phyloP scores from a whole-genome alignment of 1,140 invertebrate species.

The Aricia agestis region DNA sequence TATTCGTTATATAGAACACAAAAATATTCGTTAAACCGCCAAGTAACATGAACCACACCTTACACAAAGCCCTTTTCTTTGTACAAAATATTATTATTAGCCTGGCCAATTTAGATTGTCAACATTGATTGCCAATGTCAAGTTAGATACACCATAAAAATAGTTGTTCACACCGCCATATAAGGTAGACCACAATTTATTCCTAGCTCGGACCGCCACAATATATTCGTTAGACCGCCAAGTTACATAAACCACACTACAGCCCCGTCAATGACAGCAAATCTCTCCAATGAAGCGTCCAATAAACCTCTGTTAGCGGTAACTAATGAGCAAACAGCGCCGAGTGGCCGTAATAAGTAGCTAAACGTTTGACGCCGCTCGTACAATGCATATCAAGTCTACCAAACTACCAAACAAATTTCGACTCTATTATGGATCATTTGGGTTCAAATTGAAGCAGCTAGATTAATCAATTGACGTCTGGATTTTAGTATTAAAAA shows the following conservation, averaged over 20 bases:
- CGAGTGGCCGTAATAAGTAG: constrained; percentile 26
- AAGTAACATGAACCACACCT: no score
- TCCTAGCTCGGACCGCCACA: no score
- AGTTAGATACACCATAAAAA: no score
- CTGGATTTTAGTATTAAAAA: constrained; percentile 16
- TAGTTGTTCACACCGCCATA: no score
- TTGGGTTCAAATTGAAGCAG: not conserved
- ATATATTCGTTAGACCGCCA: not conserved
- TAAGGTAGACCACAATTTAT: no score
- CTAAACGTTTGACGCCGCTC: constrained; percentile 23
- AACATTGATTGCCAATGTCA: no score
- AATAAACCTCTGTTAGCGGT: not conserved
- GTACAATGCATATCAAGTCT: constrained; percentile 30
- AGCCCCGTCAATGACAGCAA: not conserved
- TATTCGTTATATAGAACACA: no score
- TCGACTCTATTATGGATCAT: not conserved
- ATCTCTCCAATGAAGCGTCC: not conserved
- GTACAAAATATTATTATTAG: no score
- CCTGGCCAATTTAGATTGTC: no score
- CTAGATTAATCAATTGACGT: not conserved
- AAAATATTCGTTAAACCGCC: no score
- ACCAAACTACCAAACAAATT: constrained; percentile 9
- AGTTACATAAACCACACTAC: not conserved
- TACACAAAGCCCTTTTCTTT: no score
- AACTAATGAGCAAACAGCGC: not conserved